Evolutionary conservation across 2,888 invertebrate genomes (phyloP), one percentile per base, ranked within the genome.

Genomic region (Ptilodon capucinus): DNA sequence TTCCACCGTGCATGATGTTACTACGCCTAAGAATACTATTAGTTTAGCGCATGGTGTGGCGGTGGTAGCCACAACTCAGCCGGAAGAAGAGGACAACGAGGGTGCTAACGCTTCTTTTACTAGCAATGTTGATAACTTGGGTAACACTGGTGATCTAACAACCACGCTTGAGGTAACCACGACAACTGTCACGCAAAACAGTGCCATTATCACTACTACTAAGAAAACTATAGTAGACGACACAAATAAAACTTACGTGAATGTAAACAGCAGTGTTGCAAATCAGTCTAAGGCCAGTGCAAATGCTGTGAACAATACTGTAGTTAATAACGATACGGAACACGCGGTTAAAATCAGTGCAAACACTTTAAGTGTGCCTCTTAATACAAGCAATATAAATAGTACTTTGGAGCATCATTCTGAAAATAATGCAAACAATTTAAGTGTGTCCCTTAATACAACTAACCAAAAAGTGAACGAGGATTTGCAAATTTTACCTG

Each of bases 41-140:
- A 88, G 84, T 81, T 79, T 87, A 82, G 79, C 82, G 91, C 90
- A 91, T 91, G 91, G 86, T 86, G 87, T 86, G 78, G 71, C 79
- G 57, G 68, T 76, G 32, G 65, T 68, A 48, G 59, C 63, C 63
- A 65, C 58, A 43, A 63, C 66, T 61, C 63, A 66, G 50, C 47
- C 58, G 57, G 57, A 52, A 17, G 67, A 76, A 71, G 76, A 72
- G 45, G 64, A 62, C 40, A 66, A 66, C 52, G 66, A 68, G 54
- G 74, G 63, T 62, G 56, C 71, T 79, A 77, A 74, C 54, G 82
- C 86, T 84, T 86, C 71, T 76, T 69, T 79, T 60, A 75, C 74
- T 75, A 79, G 64, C 70, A 68, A 60, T 68, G 71, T 68, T 40
- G 48, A 59, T 71, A 71, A 74, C 74, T 56, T 67, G 44, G 64